Conservation (phyloP, 2,113 vertebrate species). For the Ciconia maguari region DNA sequence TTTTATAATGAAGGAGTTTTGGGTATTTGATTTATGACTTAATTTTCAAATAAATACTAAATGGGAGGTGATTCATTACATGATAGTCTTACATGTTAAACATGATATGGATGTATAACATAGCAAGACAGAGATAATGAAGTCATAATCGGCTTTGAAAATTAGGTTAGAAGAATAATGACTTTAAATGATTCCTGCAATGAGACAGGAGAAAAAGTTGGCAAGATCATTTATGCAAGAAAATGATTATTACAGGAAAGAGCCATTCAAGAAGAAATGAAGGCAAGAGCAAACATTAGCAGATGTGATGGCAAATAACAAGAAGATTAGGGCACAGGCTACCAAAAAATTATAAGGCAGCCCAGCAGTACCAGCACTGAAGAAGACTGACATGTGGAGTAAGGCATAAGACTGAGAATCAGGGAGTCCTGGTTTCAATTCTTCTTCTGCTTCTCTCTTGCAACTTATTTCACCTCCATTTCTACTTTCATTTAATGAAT, state of each 20-base stretch:
- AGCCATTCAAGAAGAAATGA: not conserved
- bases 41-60: conserved; percentile 49
- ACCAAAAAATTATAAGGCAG: not conserved
- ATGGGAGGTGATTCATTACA: not conserved
- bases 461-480: not conserved
- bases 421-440: not conserved
- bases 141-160: conserved; percentile 51
- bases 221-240: not conserved
- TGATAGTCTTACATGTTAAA: conserved; percentile 8
- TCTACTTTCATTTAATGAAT: not conserved
- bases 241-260: not conserved
- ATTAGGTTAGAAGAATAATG: conserved; percentile 43
- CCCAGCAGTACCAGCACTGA: not conserved
- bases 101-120: not conserved
- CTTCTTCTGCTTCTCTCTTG: not conserved
- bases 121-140: conserved; percentile 43
- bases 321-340: not conserved
- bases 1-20: conserved; percentile 32
- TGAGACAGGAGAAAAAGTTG: not conserved
- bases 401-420: not conserved
- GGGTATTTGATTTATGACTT: not conserved
- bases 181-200: not conserved
- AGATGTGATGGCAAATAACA: not conserved
- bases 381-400: not conserved
- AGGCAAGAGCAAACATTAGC: not conserved